Evolutionary conservation across 2,888 invertebrate species (phyloP).

Genomic region (Drosophila sordidula): DNA sequence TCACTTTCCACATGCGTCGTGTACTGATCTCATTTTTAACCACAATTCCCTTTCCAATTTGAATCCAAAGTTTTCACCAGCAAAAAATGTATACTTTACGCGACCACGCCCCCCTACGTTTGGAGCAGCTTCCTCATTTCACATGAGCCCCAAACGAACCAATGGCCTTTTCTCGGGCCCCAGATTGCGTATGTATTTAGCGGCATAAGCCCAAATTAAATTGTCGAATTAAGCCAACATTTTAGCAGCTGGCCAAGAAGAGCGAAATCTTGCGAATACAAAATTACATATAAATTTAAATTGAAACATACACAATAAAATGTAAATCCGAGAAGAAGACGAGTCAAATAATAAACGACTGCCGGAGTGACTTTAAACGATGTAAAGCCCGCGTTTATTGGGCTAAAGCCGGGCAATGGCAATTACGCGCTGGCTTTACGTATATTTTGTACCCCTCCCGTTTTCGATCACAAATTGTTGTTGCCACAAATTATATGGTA

Average conservation of each 20-base stretch:
- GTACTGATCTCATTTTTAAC: slow-evolving; percentile 2
- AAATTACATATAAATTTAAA: slow-evolving; percentile 65
- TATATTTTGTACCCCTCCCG: not conserved
- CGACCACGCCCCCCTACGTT: slow-evolving; percentile 36
- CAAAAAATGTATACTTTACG: slow-evolving; percentile 19
- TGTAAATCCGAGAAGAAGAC: slow-evolving; percentile 56
- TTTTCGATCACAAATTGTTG: slow-evolving; percentile 48
- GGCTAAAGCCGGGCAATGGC: slow-evolving; percentile 48
- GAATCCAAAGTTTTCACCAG: slow-evolving; percentile 29
- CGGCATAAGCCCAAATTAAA: slow-evolving; percentile 74
- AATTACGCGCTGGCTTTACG: slow-evolving; percentile 45
- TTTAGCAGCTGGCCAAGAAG: slow-evolving; percentile 57
- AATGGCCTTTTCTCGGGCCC: slow-evolving; percentile 26
- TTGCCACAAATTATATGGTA: slow-evolving; percentile 73
- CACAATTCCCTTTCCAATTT: slow-evolving; percentile 22
- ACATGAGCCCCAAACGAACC: slow-evolving; percentile 35
- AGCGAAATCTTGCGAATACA: slow-evolving; percentile 1
- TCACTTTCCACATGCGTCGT: not conserved
- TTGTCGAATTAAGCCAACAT: slow-evolving; percentile 76
- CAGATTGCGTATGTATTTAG: slow-evolving; percentile 59
- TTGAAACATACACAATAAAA: slow-evolving; percentile 80
- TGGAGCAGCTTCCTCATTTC: slow-evolving; percentile 70
- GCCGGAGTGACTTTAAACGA: slow-evolving; percentile 70
- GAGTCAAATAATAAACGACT: slow-evolving; percentile 67
- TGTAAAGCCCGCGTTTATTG: slow-evolving; percentile 73